Conservation (phyloP, 2,888 invertebrate genomes). For the Chrysodeixis includens region DNA sequence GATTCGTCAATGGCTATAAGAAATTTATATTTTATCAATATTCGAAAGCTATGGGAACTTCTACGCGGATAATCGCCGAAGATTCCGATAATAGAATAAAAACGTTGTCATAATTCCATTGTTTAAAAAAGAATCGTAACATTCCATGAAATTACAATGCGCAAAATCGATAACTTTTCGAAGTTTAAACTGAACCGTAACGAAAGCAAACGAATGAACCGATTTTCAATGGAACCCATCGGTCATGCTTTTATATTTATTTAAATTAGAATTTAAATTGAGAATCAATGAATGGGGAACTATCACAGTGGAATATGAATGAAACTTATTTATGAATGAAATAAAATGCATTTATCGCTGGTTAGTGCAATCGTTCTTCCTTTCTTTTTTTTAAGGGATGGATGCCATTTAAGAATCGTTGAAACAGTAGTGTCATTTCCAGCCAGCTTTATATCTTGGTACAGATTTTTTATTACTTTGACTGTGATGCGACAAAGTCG, state of each 20-base stretch:
- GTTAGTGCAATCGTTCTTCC: not conserved
- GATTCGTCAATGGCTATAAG: conserved; percentile 1
- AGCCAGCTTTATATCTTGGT: conserved; percentile 62
- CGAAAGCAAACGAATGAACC: conserved; percentile 52
- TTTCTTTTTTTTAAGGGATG: too few relatives aligned
- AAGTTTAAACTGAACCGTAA: conserved; percentile 44
- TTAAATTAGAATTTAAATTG: conserved; percentile 40
- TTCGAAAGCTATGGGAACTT: conserved; percentile 32
- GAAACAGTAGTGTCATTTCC: conserved; percentile 52
- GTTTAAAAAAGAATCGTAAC: conserved; percentile 45
- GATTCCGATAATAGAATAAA: conserved; percentile 21
- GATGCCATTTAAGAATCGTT: not conserved
- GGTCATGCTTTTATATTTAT: conserved; percentile 53
- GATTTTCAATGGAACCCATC: conserved; percentile 53
- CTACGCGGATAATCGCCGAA: conserved; percentile 25
- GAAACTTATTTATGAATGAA: conserved; percentile 34
- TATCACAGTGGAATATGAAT: conserved; percentile 8
- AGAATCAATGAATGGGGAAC: conserved; percentile 34
- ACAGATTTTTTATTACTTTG: conserved; percentile 87
- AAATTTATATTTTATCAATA: conserved; percentile 18
- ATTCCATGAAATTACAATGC: conserved; percentile 57
- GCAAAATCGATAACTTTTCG: conserved; percentile 55
- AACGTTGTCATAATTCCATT: conserved; percentile 23
- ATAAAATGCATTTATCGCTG: not conserved
- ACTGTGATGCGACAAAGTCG: conserved; percentile 89